These are phyloP conservation scores for Lophius piscatorius DNA, from an alignment of 2,113 vertebrate genomes.

Conservation along the genomic window DNA sequence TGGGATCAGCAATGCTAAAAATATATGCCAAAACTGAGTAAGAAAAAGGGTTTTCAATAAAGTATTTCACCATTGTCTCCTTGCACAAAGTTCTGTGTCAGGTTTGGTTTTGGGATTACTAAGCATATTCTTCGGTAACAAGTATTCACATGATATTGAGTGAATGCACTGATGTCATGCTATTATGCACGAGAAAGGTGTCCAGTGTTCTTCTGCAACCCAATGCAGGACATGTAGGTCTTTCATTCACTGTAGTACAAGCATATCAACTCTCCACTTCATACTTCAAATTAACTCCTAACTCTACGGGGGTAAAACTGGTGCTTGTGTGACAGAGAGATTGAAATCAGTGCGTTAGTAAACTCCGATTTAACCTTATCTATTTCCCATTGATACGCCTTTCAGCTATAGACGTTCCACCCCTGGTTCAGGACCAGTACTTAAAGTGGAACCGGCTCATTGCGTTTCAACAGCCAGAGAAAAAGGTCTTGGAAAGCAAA, in stretches of 20 bases:
- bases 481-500: too few species aligned
- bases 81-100: conserved; percentile 2
- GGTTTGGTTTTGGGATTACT: conserved; percentile 1
- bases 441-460: too few species aligned
- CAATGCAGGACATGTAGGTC: conserved; percentile 17
- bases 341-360: too few species aligned
- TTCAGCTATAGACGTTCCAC: too few species aligned
- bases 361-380: too few species aligned
- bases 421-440: too few species aligned
- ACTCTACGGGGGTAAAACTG: conserved; percentile 1
- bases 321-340: neutral
- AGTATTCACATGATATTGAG: conserved; percentile 18
- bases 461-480: too few species aligned
- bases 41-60: conserved; percentile 3
- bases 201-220: conserved; percentile 14
- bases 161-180: conserved; percentile 18
- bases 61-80: conserved; percentile 5
- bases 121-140: conserved; percentile 10
- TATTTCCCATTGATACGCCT: too few species aligned
- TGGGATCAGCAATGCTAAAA: conserved; percentile 3
- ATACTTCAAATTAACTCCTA: conserved; percentile 9
- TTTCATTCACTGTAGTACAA: conserved; percentile 21
- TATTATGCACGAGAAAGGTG: conserved; percentile 14
- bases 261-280: conserved; percentile 14
- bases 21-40: conserved; percentile 12